A percentile compares a stretch with the other conserved stretches of the same genome.
Evolutionary conservation across 2,797 vertebrate species (phyloP).

Genomic region (Coregonus sp.): DNA sequence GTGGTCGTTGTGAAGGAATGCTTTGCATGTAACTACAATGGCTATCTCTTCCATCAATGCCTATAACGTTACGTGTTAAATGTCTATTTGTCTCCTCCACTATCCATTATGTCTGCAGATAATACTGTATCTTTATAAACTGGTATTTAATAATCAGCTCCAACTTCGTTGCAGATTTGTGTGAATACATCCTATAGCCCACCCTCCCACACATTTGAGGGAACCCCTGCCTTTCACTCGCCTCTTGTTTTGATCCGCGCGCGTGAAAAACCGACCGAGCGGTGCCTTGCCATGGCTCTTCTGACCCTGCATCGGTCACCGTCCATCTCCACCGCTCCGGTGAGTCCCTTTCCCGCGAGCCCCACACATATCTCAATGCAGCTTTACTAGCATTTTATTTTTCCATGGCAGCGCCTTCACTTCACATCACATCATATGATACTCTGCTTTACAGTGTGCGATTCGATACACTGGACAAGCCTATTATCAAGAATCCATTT

Average conservation of each 20-base stretch:
- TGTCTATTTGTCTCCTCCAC: neutral
- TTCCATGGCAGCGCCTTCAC: conserved; percentile 1
- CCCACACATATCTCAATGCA: neutral
- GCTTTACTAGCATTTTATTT: neutral
- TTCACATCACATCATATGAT: conserved; percentile 5
- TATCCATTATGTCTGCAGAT: neutral
- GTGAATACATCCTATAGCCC: neutral
- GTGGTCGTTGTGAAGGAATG: conserved; percentile 6
- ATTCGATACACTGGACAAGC: conserved; percentile 12
- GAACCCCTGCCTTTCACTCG: conserved; percentile 15
- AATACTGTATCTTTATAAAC: neutral
- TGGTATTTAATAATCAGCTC: neutral
- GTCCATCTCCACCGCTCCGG: conserved; percentile 63
- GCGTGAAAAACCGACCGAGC: conserved; percentile 33
- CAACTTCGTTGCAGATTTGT: neutral
- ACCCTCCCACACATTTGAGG: neutral
- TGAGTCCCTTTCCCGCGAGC: conserved; percentile 61
- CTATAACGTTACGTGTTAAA: neutral
- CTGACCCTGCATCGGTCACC: conserved; percentile 76
- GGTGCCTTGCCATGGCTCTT: conserved; percentile 71
- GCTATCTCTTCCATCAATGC: conserved; percentile 1
- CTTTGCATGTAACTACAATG: neutral
- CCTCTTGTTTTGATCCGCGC: neutral
- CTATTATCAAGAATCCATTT: neutral
- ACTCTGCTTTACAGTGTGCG: neutral